Evolutionary conservation across 92 coral and sea anemone species (phyloP), one percentile per base, ranked within the genome.

Genomic region (Parazoanthus swiftii): DNA sequence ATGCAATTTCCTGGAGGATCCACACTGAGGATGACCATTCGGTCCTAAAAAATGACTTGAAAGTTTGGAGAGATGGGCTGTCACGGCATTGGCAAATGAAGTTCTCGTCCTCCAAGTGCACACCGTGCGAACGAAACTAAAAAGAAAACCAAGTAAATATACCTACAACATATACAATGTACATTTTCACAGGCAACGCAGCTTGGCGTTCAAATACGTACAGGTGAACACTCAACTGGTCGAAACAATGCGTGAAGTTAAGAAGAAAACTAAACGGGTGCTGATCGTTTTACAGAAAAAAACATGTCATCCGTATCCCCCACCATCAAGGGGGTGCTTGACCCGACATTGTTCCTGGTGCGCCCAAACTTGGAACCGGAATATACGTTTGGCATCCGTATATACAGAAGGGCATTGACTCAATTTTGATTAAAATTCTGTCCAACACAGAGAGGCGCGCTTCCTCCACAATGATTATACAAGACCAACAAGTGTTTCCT

Each of bases 221-320:
- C n/a, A n/a, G n/a, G n/a, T 75, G 79, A 3, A 35, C 79, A 7
- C 79, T 75, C 79, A 75, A 35, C 44, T 75, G 79, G 51, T 70
- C 42, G 42, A 39, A 39, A 39, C 42, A 39, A 39, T 39, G 42
- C 42, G 42, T n/a, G 91, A 89, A 67, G 85, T 78, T 13, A 77
- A 75, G 67, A 89, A 89, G 91, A 89, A 89, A 79, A 85, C 91
- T 44, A 89, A 74, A 51, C 74, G 78, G 66, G 65, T 89, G n/a
- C 68, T 88, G 38, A 79, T 68, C 68, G 79, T 88, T 74, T 88
- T 46, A 13, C 80, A 42, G 58, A 37, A 29, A 37, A 23, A 39
- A 77, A 77, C 18, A 7, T 77, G 36, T 68, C 78, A 38, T 21
- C 87, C 16, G 10, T 10, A 38, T 65, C 76, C 36, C 74, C 54